phyloP scores from a whole-genome alignment of 2,797 vertebrate genomes.

The Hoplostethus atlanticus region DNA sequence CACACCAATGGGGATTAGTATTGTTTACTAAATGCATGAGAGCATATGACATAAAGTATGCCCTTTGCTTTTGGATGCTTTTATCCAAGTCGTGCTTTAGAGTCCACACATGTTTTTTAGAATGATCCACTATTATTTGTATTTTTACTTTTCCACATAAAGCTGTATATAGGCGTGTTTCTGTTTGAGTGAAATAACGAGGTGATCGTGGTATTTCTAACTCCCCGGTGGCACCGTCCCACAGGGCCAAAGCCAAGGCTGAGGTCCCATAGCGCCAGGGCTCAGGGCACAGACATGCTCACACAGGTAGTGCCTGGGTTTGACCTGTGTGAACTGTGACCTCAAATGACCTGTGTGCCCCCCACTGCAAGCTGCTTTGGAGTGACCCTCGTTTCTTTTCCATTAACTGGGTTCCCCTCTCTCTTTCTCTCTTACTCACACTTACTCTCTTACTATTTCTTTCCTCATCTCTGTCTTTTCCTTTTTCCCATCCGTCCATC shows the following conservation, averaged over 20 bases:
- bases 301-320: constrained; percentile 83
- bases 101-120: no score
- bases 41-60: no score
- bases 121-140: no score
- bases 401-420: constrained; percentile 72
- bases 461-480: constrained; percentile 18
- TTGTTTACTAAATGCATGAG: no score
- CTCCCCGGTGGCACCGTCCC: constrained; percentile 54
- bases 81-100: no score
- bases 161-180: constrained; percentile 2
- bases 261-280: constrained; percentile 76
- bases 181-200: constrained; percentile 34
- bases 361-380: constrained; percentile 49
- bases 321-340: constrained; percentile 75
- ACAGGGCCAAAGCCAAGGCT: constrained; percentile 79
- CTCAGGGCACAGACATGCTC: constrained; percentile 51
- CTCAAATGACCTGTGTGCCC: constrained; percentile 62
- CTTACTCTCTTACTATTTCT: constrained; percentile 11
- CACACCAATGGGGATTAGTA: no score
- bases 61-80: no score
- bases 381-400: constrained; percentile 63
- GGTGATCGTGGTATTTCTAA: constrained; percentile 40
- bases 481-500: constrained; percentile 20
- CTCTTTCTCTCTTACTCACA: constrained; percentile 68
- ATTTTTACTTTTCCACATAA: neutral